These are phyloP conservation scores for Acrossocheilus wenchowensis DNA, from an alignment of 2,797 vertebrate genomes.

Conservation along the genomic window DNA sequence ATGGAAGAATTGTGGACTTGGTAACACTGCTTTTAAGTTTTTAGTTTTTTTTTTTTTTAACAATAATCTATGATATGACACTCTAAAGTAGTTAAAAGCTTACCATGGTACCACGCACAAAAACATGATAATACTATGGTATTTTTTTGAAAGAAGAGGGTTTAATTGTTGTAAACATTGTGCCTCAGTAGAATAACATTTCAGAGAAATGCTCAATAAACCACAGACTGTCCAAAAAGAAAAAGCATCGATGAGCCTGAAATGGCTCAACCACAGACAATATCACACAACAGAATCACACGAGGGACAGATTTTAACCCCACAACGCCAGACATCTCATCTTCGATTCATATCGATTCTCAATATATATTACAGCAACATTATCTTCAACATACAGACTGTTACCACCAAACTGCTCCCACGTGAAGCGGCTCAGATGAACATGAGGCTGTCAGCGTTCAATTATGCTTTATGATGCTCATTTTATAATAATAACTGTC, in stretches of 20 bases:
- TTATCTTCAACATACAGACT: slow-evolving; percentile 10
- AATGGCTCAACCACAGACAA: slow-evolving; percentile 1
- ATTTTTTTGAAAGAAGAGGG: background rate
- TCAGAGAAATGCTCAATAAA: background rate
- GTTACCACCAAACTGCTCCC: slow-evolving; percentile 31
- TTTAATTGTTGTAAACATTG: background rate
- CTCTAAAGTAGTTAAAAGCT: background rate
- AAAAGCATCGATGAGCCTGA: background rate
- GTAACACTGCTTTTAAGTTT: background rate
- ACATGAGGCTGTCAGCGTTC: slow-evolving; percentile 25
- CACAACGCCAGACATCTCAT: background rate
- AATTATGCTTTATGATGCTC: slow-evolving; percentile 51
- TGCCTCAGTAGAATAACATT: background rate
- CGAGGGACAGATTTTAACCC: slow-evolving; percentile 21
- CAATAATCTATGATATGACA: background rate
- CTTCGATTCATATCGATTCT: slow-evolving; percentile 12
- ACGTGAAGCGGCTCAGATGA: background rate
- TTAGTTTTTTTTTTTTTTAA: background rate
- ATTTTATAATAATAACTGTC: slow-evolving; percentile 58
- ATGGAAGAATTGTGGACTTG: background rate
- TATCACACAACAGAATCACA: background rate
- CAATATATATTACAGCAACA: slow-evolving; percentile 22
- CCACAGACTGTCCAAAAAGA: background rate
- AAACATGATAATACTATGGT: background rate
- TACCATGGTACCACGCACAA: background rate